phyloP scores from a whole-genome alignment of 64 coral and sea anemone genomes.

The Stichodactyla helianthus region DNA sequence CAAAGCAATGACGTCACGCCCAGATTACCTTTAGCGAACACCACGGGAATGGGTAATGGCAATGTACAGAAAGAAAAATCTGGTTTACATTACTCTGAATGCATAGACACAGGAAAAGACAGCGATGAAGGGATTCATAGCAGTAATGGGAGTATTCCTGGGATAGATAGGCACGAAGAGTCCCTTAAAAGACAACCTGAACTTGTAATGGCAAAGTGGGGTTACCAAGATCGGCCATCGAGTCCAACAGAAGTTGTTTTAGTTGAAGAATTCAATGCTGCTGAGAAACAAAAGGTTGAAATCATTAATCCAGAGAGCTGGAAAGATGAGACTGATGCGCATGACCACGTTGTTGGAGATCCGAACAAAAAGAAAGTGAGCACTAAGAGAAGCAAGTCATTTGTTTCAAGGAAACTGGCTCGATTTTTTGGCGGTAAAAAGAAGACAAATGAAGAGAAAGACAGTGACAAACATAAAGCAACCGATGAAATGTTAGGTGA shows the following conservation, averaged over 20 bases:
- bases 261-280: neutral
- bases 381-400: conserved; percentile 5
- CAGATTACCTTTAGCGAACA: neutral
- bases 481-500: neutral
- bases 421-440: conserved; percentile 12
- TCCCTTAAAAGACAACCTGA: neutral
- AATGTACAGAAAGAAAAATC: neutral
- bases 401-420: conserved; percentile 4
- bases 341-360: neutral
- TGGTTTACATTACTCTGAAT: neutral
- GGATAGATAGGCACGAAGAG: neutral
- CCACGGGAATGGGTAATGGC: neutral
- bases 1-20: neutral
- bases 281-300: neutral
- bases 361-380: neutral
- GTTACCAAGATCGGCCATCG: neutral
- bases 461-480: neutral
- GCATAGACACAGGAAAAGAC: neutral
- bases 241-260: neutral
- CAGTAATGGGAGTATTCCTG: neutral
- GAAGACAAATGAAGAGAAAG: neutral
- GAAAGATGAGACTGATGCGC: neutral
- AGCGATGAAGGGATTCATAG: neutral
- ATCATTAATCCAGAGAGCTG: neutral
- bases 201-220: neutral